Evolutionary conservation across 2,797 vertebrate genomes (phyloP).

Genomic region (Dryobates pubescens): DNA sequence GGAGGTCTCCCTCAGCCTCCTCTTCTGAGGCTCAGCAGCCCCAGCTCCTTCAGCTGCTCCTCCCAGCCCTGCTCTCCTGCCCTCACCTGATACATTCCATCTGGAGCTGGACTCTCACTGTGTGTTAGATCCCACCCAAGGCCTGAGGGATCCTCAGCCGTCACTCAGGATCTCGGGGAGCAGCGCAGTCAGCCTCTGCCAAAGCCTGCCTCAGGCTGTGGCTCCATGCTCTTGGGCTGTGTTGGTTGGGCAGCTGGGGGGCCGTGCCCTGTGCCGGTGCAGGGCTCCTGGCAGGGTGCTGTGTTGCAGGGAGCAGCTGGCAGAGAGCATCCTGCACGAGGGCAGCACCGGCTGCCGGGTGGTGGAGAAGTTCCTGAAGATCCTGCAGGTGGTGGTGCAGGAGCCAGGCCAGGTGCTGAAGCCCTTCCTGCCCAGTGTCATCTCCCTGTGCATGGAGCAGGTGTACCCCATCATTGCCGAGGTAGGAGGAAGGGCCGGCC

Average conservation of each 20-base stretch:
- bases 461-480: slow-evolving; percentile 96
- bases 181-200: neutral
- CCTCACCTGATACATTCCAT: neutral
- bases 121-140: neutral
- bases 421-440: slow-evolving; percentile 95
- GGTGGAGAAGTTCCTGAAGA: slow-evolving; percentile 97
- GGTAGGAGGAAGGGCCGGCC: slow-evolving; percentile 74
- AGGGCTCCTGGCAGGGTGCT: neutral
- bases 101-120: neutral
- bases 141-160: neutral
- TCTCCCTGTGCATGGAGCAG: slow-evolving; percentile 97
- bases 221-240: neutral
- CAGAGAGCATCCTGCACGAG: slow-evolving; percentile 95
- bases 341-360: slow-evolving; percentile 94
- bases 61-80: no score
- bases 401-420: slow-evolving; percentile 97
- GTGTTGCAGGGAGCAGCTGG: slow-evolving; percentile 89
- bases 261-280: no score
- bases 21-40: no score
- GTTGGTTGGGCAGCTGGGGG: neutral
- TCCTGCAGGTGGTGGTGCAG: slow-evolving; percentile 96
- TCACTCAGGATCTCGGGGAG: neutral
- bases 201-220: neutral
- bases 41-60: no score
- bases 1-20: no score